Percentiles rank a stretch among this genome's conserved stretches.
Conservation (phyloP, 2,888 invertebrate genomes). For the Odontocerum albicorne region DNA sequence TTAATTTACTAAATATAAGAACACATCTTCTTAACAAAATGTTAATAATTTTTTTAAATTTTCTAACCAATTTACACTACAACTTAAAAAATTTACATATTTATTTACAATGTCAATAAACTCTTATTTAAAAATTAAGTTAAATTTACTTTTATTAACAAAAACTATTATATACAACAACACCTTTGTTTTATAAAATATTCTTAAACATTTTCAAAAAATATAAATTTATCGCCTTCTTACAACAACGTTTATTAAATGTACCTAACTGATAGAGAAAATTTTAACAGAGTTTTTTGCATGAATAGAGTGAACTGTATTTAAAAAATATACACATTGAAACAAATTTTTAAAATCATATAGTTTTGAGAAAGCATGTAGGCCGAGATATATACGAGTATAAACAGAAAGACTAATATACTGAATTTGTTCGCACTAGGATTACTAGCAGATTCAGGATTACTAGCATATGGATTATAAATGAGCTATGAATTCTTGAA, state of each 20-base stretch:
- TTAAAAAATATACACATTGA: no score
- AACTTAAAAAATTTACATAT: conserved; percentile 36
- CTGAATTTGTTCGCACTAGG: no score
- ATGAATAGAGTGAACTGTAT: no score
- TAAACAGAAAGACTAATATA: no score
- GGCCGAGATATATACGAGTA: no score
- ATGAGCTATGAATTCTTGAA: no score
- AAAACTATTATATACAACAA: conserved; percentile 36
- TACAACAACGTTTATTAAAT: conserved; percentile 7
- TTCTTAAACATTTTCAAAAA: conserved; percentile 33
- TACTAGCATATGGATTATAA: no score
- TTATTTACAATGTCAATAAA: conserved; percentile 50
- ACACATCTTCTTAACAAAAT: conserved; percentile 63
- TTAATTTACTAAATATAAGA: conserved; percentile 61
- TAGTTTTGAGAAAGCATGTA: no score
- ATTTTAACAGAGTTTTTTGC: conserved; percentile 7
- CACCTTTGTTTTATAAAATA: conserved; percentile 35
- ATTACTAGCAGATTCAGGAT: no score
- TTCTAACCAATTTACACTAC: conserved; percentile 60
- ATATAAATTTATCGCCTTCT: conserved; percentile 28
- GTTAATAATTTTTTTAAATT: conserved; percentile 56
- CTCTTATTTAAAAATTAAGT: conserved; percentile 41
- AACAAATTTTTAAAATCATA: no score
- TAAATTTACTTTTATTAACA: conserved; percentile 33
- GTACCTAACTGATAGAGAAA: conserved; percentile 11